These are phyloP conservation scores for Argyresthia goedartella DNA, from an alignment of 2,888 invertebrate species.

Conservation along the genomic window DNA sequence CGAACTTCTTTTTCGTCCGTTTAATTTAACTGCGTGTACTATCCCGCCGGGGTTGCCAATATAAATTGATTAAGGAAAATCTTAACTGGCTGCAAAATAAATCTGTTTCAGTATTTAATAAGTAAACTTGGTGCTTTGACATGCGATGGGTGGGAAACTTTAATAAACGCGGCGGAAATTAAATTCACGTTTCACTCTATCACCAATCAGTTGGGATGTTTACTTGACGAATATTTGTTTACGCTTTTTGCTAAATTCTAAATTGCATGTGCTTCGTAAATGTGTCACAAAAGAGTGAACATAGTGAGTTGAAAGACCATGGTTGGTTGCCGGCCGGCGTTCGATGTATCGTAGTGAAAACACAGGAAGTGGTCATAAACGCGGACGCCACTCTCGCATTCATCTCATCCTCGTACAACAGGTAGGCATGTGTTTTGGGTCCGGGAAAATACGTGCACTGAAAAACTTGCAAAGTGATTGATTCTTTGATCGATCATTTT, in stretches of 20 bases:
- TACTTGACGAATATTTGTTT: not conserved
- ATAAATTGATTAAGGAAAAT: slow-evolving; percentile 6
- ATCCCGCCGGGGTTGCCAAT: slow-evolving; percentile 11
- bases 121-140: not conserved
- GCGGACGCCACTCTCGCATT: not conserved
- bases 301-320: too few relatives aligned
- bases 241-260: not conserved
- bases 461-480: too few relatives aligned
- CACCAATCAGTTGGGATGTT: too few relatives aligned
- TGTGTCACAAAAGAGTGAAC: too few relatives aligned
- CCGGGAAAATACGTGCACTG: too few relatives aligned
- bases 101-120: not conserved
- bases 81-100: slow-evolving; percentile 1
- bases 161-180: too few relatives aligned
- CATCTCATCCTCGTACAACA: not conserved
- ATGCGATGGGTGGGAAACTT: not conserved
- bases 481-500: too few relatives aligned
- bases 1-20: slow-evolving; percentile 26
- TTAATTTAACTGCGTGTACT: slow-evolving; percentile 26
- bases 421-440: too few relatives aligned
- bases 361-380: slow-evolving; percentile 24
- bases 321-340: not conserved
- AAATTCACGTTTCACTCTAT: too few relatives aligned
- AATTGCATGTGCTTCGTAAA: too few relatives aligned
- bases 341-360: slow-evolving; percentile 3